Conservation (phyloP, 2,888 invertebrate genomes). For the Dynastes grantii region DNA sequence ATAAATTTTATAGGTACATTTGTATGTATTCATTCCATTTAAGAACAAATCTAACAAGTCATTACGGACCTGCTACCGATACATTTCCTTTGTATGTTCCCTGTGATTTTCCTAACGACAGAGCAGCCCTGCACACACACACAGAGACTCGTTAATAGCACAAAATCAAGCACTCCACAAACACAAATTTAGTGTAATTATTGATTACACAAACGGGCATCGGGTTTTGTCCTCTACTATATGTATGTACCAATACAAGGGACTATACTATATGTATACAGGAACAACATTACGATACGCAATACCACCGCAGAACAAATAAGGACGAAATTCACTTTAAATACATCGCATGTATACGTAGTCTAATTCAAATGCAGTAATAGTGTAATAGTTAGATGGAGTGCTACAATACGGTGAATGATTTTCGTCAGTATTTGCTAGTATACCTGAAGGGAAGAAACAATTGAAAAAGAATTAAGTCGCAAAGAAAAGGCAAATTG, state of each 20-base stretch:
- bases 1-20: too few relatives aligned
- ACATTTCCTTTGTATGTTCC: background rate
- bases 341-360: background rate
- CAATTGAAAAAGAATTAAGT: too few relatives aligned
- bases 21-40: too few relatives aligned
- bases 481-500: too few relatives aligned
- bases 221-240: conserved; percentile 11
- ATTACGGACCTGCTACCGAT: too few relatives aligned
- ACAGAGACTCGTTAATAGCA: background rate
- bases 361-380: too few relatives aligned
- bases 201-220: conserved; percentile 17
- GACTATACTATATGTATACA: background rate
- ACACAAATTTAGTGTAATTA: conserved; percentile 22
- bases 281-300: conserved; percentile 15
- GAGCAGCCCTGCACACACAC: background rate
- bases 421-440: too few relatives aligned
- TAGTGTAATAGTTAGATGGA: too few relatives aligned
- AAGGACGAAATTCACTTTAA: conserved; percentile 18
- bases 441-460: too few relatives aligned
- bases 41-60: too few relatives aligned
- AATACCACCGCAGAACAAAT: conserved; percentile 26
- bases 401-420: too few relatives aligned
- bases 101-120: background rate
- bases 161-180: conserved; percentile 19
- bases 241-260: background rate